These are phyloP conservation scores for Ochotona princeps DNA, from an alignment of 2,113 vertebrate genomes.

Conservation along the genomic window DNA sequence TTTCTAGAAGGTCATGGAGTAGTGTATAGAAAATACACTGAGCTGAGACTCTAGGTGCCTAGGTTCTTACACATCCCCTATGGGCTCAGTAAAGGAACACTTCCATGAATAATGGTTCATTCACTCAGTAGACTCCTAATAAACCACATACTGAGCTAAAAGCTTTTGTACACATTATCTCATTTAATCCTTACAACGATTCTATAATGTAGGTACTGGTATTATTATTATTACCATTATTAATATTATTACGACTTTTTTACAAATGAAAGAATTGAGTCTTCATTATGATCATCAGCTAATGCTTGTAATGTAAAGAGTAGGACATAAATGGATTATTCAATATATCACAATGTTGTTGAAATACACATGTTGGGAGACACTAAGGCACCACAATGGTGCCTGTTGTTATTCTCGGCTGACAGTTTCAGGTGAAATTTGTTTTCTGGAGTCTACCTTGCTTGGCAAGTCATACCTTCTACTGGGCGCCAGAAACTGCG, in stretches of 20 bases:
- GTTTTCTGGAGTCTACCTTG: not conserved
- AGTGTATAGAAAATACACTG: not conserved
- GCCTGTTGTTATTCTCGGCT: not conserved
- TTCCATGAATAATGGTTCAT: not conserved
- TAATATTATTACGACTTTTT: constrained; percentile 12
- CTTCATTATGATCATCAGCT: not conserved
- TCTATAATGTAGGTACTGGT: not conserved
- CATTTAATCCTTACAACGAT: constrained; percentile 28
- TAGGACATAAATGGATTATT: not conserved
- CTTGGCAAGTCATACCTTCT: not conserved
- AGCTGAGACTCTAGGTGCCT: not conserved
- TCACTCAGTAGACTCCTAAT: not conserved
- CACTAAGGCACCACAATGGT: not conserved
- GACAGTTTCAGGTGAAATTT: not conserved
- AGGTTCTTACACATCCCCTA: not conserved
- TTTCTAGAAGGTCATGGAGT: not conserved
- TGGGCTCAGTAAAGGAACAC: not conserved
- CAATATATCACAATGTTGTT: not conserved
- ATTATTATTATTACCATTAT: not conserved
- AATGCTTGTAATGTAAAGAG: not conserved
- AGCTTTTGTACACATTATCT: not conserved
- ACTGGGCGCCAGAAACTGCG: not conserved
- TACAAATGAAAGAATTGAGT: constrained; percentile 53
- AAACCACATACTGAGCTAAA: constrained; percentile 24
- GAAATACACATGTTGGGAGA: not conserved